A percentile compares a stretch with the other conserved stretches of the same genome.
Conservation (phyloP, 2,797 vertebrate genomes). For the Hydrocynus forskahlii region DNA sequence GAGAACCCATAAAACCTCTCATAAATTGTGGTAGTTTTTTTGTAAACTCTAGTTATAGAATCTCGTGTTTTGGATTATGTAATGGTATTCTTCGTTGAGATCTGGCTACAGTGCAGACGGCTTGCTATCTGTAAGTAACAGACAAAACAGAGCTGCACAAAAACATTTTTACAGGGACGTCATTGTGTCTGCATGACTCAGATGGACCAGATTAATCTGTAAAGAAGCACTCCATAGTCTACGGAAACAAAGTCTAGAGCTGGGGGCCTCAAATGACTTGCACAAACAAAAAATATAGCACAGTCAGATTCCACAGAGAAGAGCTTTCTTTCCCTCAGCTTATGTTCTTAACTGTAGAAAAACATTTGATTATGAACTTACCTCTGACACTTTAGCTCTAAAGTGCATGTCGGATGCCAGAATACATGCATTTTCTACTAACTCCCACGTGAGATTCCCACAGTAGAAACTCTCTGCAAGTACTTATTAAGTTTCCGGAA, state of each 20-base stretch:
- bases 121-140: slow-evolving; percentile 3
- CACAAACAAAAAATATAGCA: not conserved
- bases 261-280: not conserved
- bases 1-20: slow-evolving; percentile 23
- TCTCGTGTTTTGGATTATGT: not conserved
- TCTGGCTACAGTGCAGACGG: slow-evolving; percentile 1
- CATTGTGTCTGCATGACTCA: not conserved
- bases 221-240: not conserved
- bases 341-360: too few relatives aligned
- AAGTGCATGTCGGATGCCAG: too few relatives aligned
- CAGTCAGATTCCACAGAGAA: not conserved
- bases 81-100: slow-evolving; percentile 12
- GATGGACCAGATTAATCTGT: not conserved
- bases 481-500: not conserved
- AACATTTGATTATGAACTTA: too few relatives aligned
- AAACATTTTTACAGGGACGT: not conserved
- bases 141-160: slow-evolving; percentile 22
- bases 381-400: too few relatives aligned
- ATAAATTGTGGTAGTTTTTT: slow-evolving; percentile 13
- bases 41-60: slow-evolving; percentile 15
- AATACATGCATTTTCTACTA: too few relatives aligned
- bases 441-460: too few relatives aligned
- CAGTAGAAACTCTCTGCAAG: too few relatives aligned
- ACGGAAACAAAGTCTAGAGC: not conserved
- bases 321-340: too few relatives aligned